Conservation (phyloP, 1,140 invertebrate genomes). For the Drosophila baimaii region DNA sequence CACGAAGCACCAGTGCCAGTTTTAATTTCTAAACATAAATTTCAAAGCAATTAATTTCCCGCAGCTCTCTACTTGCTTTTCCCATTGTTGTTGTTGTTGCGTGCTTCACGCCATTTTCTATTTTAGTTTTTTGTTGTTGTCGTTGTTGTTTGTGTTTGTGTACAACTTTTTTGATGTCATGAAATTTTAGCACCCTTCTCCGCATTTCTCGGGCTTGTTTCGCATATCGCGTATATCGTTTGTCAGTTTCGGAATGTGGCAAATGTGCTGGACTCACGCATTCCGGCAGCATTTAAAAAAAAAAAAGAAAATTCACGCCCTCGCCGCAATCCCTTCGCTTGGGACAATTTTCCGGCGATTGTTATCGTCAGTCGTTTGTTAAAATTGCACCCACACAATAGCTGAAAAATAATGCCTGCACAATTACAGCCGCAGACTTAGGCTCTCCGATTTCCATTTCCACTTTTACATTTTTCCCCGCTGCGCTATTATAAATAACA, state of each 20-base stretch:
- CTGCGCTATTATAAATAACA: constrained; percentile 74
- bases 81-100: constrained; percentile 44
- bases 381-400: constrained; percentile 55
- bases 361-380: constrained; percentile 57
- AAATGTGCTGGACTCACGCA: constrained; percentile 75
- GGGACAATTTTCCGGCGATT: constrained; percentile 63
- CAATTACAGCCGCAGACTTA: constrained; percentile 47
- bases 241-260: constrained; percentile 57
- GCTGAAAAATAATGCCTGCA: constrained; percentile 37
- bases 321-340: constrained; percentile 21
- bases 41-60: constrained; percentile 64
- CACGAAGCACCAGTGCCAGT: constrained; percentile 10
- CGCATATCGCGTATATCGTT: constrained; percentile 32
- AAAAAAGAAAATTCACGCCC: constrained; percentile 12
- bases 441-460: constrained; percentile 9
- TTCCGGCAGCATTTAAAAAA: constrained; percentile 28
- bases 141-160: constrained; percentile 49
- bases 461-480: constrained; percentile 11
- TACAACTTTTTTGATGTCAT: constrained; percentile 44
- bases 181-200: constrained; percentile 71
- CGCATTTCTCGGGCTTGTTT: constrained; percentile 18
- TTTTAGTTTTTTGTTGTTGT: constrained; percentile 27
- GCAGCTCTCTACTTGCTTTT: constrained; percentile 27
- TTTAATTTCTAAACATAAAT: constrained; percentile 66
- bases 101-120: constrained; percentile 67